Conservation (phyloP, 2,797 vertebrate genomes). For the Schizothorax lantsangensis region DNA sequence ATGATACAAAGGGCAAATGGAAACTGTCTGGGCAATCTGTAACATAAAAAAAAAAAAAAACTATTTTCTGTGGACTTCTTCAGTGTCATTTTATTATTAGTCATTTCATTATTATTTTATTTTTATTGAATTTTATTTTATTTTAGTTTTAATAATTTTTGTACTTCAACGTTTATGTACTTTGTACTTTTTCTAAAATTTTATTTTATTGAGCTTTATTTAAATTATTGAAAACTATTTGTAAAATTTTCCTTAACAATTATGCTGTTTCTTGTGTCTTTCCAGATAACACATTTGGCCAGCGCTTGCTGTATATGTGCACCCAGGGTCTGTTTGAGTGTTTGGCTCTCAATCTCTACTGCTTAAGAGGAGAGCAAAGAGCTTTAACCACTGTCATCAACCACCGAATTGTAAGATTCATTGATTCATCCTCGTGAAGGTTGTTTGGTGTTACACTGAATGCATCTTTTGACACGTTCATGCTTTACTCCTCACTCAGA, state of each 20-base stretch:
- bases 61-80: not conserved
- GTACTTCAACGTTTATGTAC: too few species aligned
- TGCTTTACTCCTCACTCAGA: slow-evolving; percentile 72
- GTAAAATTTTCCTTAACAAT: not conserved
- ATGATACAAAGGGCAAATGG: not conserved
- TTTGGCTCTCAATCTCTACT: slow-evolving; percentile 91
- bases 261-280: not conserved
- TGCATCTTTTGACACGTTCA: not conserved
- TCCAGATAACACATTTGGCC: slow-evolving; percentile 88
- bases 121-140: too few species aligned
- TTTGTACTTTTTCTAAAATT: too few species aligned
- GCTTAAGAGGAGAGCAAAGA: slow-evolving; percentile 88
- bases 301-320: slow-evolving; percentile 86
- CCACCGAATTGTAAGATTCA: slow-evolving; percentile 87
- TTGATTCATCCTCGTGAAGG: not conserved
- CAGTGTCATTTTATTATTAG: too few species aligned
- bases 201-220: not conserved
- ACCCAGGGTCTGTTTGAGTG: slow-evolving; percentile 92
- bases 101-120: too few species aligned
- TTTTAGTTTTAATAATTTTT: too few species aligned
- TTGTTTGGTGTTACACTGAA: not conserved
- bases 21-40: not conserved
- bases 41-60: too few species aligned
- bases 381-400: slow-evolving; percentile 91
- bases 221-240: not conserved